Evolutionary conservation across 2,113 vertebrate species (phyloP), one percentile per base, ranked within the genome.

Genomic region (Scomber japonicus): DNA sequence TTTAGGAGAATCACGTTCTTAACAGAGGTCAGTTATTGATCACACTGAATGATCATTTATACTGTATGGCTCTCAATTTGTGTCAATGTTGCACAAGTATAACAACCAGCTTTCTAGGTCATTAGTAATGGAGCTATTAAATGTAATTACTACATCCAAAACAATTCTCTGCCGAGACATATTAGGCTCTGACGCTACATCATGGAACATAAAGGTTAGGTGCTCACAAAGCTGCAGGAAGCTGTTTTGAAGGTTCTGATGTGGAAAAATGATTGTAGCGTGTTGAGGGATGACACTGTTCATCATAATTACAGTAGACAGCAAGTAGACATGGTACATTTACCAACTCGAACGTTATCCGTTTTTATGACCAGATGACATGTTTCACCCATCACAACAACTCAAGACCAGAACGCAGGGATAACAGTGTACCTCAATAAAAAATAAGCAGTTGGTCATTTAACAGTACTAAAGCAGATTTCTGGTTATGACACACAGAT

Each of bases 111-210:
- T 21, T 57, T 57, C 31, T 61, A 63, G 27, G 16, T 72, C 14
- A 10, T 51, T 62, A 73, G 56, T 74, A 62, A 78, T 71, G 51
- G 69, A 46, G 71, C 78, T 59, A 82, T 85, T 82, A 85, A 76
- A 80, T 80, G 17, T 50, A 80, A 90, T 86, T 86, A 87, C 54
- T 60, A 55, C 61, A 79, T 75, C 53, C 80, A 77, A 82, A 85
- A 74, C 67, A 64, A 56, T 75, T 74, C 50, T 80, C 7, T 80
- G 40, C 49, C n/a, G 31, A 75, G 75, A 79, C 40, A 59, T 64
- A 73, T 35, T 75, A 49, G 89, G 75, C 61, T 27, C n/a, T 24
- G 55, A 17, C 7, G 10, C 73, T 59, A 61, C 71, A 80, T 71
- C 40, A 75, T 27, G 30, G 63, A 61, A 85, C 68, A 85, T 80